Evolutionary conservation across 2,888 invertebrate genomes (phyloP).

Genomic region (Sinohyriopsis cumingii): DNA sequence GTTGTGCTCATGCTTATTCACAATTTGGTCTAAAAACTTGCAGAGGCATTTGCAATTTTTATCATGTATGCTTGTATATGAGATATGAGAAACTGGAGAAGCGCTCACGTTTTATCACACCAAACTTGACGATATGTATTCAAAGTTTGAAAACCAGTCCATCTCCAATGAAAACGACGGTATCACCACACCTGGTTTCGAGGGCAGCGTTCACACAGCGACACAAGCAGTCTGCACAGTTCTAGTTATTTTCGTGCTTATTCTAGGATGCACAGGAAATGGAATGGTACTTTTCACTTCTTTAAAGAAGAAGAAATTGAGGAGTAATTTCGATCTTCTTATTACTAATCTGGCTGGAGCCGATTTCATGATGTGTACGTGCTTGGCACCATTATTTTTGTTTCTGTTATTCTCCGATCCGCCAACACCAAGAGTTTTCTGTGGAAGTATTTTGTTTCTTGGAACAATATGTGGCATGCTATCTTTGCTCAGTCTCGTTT

Average conservation of each 20-base stretch:
- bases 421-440: slow-evolving; percentile 52
- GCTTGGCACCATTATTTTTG: slow-evolving; percentile 56
- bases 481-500: slow-evolving; percentile 53
- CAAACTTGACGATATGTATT: too few species aligned
- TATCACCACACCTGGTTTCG: slow-evolving; percentile 13
- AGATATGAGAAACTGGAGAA: too few species aligned
- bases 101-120: too few species aligned
- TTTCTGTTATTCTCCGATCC: slow-evolving; percentile 55
- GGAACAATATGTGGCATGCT: slow-evolving; percentile 51
- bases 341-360: slow-evolving; percentile 56
- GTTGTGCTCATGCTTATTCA: too few species aligned
- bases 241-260: slow-evolving; percentile 54
- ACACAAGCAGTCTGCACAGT: slow-evolving; percentile 62
- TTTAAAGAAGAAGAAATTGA: slow-evolving; percentile 43
- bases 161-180: background rate
- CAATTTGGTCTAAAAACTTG: too few species aligned
- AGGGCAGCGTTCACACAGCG: slow-evolving; percentile 57
- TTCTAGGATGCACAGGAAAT: slow-evolving; percentile 61
- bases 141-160: too few species aligned
- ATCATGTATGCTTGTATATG: too few species aligned
- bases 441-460: slow-evolving; percentile 54
- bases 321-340: slow-evolving; percentile 54
- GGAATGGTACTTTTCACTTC: slow-evolving; percentile 55
- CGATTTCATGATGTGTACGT: slow-evolving; percentile 57
- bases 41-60: too few species aligned